Base-by-base conservation (phyloP, 2,888 invertebrate species). In the Drosophila anomalata region DNA sequence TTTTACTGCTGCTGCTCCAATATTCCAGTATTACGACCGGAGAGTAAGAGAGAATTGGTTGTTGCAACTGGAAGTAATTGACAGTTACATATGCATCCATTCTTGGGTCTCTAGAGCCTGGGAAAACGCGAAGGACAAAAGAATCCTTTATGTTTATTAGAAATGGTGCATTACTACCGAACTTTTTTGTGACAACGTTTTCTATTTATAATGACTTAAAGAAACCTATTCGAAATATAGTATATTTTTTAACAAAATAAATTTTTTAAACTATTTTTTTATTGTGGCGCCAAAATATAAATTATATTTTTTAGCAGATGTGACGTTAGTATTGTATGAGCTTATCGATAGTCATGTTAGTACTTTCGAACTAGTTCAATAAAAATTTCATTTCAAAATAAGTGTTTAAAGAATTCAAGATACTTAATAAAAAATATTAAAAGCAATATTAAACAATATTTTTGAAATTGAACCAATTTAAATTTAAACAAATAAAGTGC, bases 21-120 rank as follows among this genome's bases (percentile, higher is more conserved):
- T 66, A 62, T 70, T 82, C 67, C 48, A 59, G 31, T 66, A 62
- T 70, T 82, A 48, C 79, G 62, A 67, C 54, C 66, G 48, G 47
- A 76, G 44, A 76, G 52, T 36, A 52, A 14, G n/a, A 42, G 41
- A 42, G 57, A 39, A 39, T 29, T 47, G 24, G 24, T 42, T 17
- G 9, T n/a, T 54, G 54, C 58, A 75, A 31, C 65, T 75, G 73
- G 62, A 69, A 72, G 48, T n/a, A 20, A 4, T n/a, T 39, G n/a
- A 41, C 17, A 36, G 17, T 47, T 47, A 24, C 31, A 46, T 44
- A n/a, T 17, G 17, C 14, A 46, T 44, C 69, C 72, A 67, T 61
- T 73, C 24, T 8, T 41, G 41, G 5, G 11, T n/a, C 11, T 44
- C 22, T 6, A 31, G 62, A 50, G 51, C 61, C 57, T 65, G 54